Base-by-base conservation (phyloP, 2,797 vertebrate genomes). In the Trachurus trachurus region DNA sequence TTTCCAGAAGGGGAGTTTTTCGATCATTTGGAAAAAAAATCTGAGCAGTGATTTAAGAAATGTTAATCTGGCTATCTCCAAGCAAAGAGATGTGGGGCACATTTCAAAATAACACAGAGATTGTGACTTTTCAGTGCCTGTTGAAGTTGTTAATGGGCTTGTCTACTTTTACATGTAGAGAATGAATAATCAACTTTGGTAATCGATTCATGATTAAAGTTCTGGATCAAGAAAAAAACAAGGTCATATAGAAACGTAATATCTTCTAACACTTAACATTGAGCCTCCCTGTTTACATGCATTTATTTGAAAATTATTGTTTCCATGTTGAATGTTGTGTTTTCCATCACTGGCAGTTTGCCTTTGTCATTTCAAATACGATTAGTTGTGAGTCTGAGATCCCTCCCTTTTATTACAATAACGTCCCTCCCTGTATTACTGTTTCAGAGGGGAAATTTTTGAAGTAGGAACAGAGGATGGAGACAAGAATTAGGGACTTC, bases 401-500 rank as follows among this genome's bases (percentile, higher is more conserved):
- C 37, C 19, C 34, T 15, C 44, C 44, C 44, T 66, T 29, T 65
- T 12, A 68, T 2, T 64, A 26, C 10, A 21, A 9, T 49, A 9
- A 12, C n/a, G 50, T 19, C 16, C 56, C 37, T 69, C 34, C 9
- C 13, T 61, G 47, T 12, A 2, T 65, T 9, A 3, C 34, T 60
- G 26, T 64, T 69, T 66, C 19, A 49, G 16, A 54, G 53, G 22
- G n/a, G 31, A 49, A 56, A 37, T 45, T 64, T 78, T 47, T 34
- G 1, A 39, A 53, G 72, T 57, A 50, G 5, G 11, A 63, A 67
- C 15, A 62, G n/a, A 22, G 15, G 42, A 61, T 26, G 56, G 19
- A 52, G 8, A 1, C 3, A 47, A 22, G 26, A 29, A 37, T 22
- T 53, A 50, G 76, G 82, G 62, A 67, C 54, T 83, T 87, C 54